Conservation (phyloP, 2,797 vertebrate species). For the Kryptolebias ocellatus region DNA sequence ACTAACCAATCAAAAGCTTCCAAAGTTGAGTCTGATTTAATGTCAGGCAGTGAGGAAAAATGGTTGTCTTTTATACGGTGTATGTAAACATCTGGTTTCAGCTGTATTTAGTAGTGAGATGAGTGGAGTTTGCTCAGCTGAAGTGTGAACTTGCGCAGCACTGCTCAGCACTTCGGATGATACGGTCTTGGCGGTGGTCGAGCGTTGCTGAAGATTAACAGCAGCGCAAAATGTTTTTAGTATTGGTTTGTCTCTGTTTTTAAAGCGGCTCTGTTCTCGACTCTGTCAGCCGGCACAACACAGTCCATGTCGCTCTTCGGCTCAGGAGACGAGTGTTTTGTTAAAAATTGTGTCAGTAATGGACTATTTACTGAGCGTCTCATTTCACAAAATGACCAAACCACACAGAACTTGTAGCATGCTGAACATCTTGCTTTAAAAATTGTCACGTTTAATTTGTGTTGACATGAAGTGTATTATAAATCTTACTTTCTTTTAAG, state of each 20-base stretch:
- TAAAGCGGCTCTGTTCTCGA: no score
- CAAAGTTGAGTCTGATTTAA: no score
- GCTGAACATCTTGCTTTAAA: neutral
- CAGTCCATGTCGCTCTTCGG: neutral
- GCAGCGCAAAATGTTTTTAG: neutral
- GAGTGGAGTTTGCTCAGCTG: neutral
- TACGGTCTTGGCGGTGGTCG: slow-evolving; percentile 12
- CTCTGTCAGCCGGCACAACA: neutral
- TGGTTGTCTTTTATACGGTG: no score
- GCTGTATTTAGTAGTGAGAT: no score
- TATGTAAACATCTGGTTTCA: no score
- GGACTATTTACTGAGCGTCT: no score
- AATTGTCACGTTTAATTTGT: neutral
- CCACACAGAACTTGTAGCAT: neutral
- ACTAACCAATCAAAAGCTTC: no score
- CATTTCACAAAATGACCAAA: neutral
- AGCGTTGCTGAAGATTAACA: slow-evolving; percentile 6
- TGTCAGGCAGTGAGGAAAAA: no score
- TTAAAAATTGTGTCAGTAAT: neutral
- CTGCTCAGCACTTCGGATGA: neutral
- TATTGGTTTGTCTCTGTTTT: neutral
- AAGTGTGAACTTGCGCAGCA: slow-evolving; percentile 4
- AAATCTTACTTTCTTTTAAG: no score
- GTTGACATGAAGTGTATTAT: neutral
- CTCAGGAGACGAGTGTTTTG: no score